Base-by-base conservation (phyloP, 2,888 invertebrate species). In the Malthinus flaveolus region DNA sequence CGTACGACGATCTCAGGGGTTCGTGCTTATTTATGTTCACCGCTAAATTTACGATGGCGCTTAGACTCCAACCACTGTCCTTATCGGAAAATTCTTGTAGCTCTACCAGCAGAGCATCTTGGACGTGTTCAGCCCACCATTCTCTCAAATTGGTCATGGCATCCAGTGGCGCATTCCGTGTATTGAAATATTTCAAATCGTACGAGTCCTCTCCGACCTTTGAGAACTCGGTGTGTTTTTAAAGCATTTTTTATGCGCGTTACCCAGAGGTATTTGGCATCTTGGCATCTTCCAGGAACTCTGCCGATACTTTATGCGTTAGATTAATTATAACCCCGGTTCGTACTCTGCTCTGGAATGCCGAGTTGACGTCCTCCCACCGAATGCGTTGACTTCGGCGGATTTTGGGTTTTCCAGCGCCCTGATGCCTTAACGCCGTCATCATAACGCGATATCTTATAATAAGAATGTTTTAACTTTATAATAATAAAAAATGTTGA, bases 1-100 rank as follows among this genome's bases (percentile, higher is more conserved):
- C 49, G 32, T 62, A 65, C 6, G 59, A 59, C 32, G 50, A 58
- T 6, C n/a, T 6, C 35, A 35, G 1, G 5, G 7, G n/a, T 35
- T 35, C 35, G 4, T 9, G 1, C n/a, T 35, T 35, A 3, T 35
- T 35, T n/a, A 35, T 35, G n/a, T 35, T 35, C n/a, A 35, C 35
- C 10, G 5, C 9, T 35, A 35, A 35, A 8, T 8, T 35, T 3
- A 35, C n/a, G 1, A 35, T 11, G 1, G 35, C 11, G 6, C n/a
- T 11, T n/a, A 35, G n/a, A 3, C 9, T 35, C 35, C 35, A 35
- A 6, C 35, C 35, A 1, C 9, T 9, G 3, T 8, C 35, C 1
- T 10, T n/a, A n/a, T 8, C 9, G 1, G 1, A 1, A n/a, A 35
- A 35, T 35, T 35, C 35, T 10, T 35, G 10, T 11, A 35, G 8